Evolutionary conservation across 1,140 invertebrate genomes (phyloP), one percentile per base, ranked within the genome.

Genomic region (Calosoma granatense): DNA sequence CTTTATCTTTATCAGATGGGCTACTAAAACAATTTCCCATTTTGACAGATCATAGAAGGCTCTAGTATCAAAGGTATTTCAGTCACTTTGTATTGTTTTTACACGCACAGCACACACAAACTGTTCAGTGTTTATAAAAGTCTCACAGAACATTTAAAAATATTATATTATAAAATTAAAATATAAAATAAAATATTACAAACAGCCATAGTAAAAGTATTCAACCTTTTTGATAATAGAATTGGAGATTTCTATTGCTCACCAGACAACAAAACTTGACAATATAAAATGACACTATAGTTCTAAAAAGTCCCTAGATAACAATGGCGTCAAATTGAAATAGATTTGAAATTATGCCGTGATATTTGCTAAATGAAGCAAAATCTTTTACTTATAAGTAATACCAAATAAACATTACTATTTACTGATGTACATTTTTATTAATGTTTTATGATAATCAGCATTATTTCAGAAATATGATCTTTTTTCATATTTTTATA

Each of bases 11-110:
- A 64, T 81, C 80, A 55, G 77, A 76, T 62, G 80, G 77, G 66
- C 78, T 83, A 73, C 81, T 84, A 73, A 83, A 83, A 75, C 83
- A 85, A 74, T 84, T 85, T 67, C 83, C 83, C 83, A 86, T 86
- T 67, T 72, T 74, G 56, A 58, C 53, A 54, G 22, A 26, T 54
- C 22, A 54, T 47, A 47, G 41, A 47, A 47, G 41, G 41, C 41
- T 47, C 17, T 12, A 6, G 17, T 47, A 11, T 12, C 15, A 47
- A 17, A 47, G 9, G 41, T n/a, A 11, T 47, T 47, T 17, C 3
- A 47, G 15, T 17, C 6, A 47, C 41, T 47, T 47, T 17, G 17
- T 47, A 12, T 17, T 12, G 41, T 47, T 47, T 47, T 47, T 47
- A 4, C 15, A 47, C 15, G 15, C 41, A 47, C 41, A 47, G 17